These are phyloP conservation scores for Aplocera efformata DNA, from an alignment of 2,888 invertebrate species.

Conservation along the genomic window DNA sequence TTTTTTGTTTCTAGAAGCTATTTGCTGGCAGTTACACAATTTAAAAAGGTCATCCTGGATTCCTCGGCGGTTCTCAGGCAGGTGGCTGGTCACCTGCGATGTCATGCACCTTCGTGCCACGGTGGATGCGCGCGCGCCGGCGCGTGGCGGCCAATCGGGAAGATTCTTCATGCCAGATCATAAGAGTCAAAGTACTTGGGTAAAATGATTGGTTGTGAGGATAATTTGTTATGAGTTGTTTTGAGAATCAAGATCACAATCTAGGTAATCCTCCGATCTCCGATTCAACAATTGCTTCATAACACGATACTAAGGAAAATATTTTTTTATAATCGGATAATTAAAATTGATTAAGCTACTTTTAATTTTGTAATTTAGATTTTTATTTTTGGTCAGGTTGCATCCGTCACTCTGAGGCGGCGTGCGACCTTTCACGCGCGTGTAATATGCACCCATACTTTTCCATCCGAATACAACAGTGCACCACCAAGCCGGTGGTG, in stretches of 20 bases:
- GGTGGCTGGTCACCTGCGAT: constrained; percentile 47
- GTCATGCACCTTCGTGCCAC: constrained; percentile 67
- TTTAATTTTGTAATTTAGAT: too few species aligned
- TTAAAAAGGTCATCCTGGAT: constrained; percentile 44
- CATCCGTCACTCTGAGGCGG: too few species aligned
- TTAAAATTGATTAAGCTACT: too few species aligned
- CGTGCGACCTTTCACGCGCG: too few species aligned
- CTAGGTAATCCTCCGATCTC: too few species aligned
- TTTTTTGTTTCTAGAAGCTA: constrained; percentile 8
- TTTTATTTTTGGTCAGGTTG: too few species aligned
- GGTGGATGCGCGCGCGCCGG: constrained; percentile 58
- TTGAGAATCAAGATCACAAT: background rate
- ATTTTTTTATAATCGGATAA: too few species aligned
- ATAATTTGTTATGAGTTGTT: constrained; percentile 6
- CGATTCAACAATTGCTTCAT: too few species aligned
- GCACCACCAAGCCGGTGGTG: too few species aligned
- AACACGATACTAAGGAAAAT: too few species aligned
- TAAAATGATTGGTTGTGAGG: constrained; percentile 1
- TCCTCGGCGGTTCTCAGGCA: constrained; percentile 34
- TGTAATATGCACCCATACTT: too few species aligned
- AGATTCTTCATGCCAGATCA: constrained; percentile 39
- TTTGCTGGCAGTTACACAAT: constrained; percentile 27
- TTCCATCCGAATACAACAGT: too few species aligned
- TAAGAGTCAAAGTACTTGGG: constrained; percentile 1
- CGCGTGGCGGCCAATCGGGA: constrained; percentile 66